Conservation (phyloP, 2,113 vertebrate genomes). For the Nettapus auritus region DNA sequence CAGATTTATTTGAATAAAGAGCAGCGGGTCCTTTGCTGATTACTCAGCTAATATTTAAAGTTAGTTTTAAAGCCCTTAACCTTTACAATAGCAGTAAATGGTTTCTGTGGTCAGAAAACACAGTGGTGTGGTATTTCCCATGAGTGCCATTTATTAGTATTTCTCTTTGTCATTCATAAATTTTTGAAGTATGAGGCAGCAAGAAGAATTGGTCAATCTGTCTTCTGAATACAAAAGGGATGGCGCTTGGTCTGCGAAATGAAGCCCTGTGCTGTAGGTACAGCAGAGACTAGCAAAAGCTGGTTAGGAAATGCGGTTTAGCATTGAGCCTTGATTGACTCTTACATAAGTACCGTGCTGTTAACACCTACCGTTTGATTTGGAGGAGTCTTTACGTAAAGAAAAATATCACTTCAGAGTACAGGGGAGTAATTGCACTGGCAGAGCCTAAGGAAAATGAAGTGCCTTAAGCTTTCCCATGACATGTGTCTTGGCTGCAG, state of each 20-base stretch:
- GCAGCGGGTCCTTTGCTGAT: not conserved
- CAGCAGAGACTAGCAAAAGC: not conserved
- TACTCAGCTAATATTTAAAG: not conserved
- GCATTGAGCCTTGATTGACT: not conserved
- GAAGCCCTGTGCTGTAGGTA: not conserved
- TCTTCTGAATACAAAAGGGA: not conserved
- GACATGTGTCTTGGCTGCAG: not conserved
- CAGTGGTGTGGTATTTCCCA: not conserved
- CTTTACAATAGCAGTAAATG: not conserved
- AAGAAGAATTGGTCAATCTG: not conserved
- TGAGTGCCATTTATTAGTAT: not conserved
- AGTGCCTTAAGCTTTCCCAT: not conserved
- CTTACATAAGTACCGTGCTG: not conserved
- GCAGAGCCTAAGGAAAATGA: not conserved
- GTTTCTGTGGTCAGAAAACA: slow-evolving; percentile 21
- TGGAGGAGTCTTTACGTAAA: not conserved
- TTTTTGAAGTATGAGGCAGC: not conserved
- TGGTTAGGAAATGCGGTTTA: not conserved
- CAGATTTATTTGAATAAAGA: not conserved
- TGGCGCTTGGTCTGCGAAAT: not conserved
- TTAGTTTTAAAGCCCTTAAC: not conserved
- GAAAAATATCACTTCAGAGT: not conserved
- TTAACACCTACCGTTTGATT: not conserved
- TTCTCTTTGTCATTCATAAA: not conserved
- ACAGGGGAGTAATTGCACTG: not conserved